phyloP scores from a whole-genome alignment of 1,140 invertebrate species.

The Temnothorax nylanderi region DNA sequence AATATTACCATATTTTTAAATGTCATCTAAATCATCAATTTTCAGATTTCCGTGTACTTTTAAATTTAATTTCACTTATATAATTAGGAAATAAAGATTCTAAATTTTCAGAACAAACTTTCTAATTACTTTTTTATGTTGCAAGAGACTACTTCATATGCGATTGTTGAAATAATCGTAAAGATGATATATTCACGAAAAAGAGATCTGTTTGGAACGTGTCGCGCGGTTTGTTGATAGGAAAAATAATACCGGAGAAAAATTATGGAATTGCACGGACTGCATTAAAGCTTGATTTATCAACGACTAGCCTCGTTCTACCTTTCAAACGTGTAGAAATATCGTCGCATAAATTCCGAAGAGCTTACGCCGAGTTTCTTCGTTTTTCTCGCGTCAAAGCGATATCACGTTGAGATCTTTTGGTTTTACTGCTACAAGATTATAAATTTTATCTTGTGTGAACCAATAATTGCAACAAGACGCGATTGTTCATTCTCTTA shows the following conservation, averaged over 20 bases:
- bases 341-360: constrained; percentile 49
- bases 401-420: neutral
- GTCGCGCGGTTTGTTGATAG: constrained; percentile 19
- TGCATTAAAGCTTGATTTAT: constrained; percentile 52
- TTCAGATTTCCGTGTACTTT: neutral
- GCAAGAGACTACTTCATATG: neutral
- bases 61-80: too few species aligned
- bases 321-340: constrained; percentile 50
- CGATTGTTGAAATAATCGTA: neutral
- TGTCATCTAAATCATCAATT: neutral
- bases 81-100: too few species aligned
- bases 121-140: neutral
- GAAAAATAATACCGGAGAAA: constrained; percentile 37
- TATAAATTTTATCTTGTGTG: neutral
- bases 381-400: constrained; percentile 3
- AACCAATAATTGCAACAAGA: neutral
- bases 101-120: too few species aligned
- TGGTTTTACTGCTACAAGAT: neutral
- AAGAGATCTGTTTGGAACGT: constrained; percentile 13
- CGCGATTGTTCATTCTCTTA: neutral
- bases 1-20: neutral
- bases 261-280: constrained; percentile 22
- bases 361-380: constrained; percentile 41
- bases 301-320: constrained; percentile 18
- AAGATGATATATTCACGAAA: neutral